Conservation (phyloP, 1,140 invertebrate genomes). For the Aphaenogaster floridana region DNA sequence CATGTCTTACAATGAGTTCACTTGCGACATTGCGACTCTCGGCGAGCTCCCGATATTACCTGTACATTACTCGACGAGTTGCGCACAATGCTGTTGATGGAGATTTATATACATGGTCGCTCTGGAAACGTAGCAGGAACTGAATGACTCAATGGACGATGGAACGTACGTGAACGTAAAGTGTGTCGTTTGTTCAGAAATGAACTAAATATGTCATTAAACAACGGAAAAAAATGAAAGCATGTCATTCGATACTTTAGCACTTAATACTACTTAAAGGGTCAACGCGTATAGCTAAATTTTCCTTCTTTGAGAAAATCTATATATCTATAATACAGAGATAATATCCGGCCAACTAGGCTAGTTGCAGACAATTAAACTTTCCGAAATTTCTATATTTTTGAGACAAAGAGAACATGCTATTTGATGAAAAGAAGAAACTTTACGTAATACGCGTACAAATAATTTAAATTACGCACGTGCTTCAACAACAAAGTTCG, state of each 20-base stretch:
- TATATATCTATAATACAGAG: neutral
- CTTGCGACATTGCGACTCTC: constrained; percentile 43
- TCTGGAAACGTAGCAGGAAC: constrained; percentile 9
- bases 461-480: neutral
- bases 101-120: constrained; percentile 61
- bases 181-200: neutral
- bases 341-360: neutral
- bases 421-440: neutral
- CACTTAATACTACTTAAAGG: neutral
- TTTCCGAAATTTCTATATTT: neutral
- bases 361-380: neutral
- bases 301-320: neutral
- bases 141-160: constrained; percentile 2
- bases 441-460: neutral
- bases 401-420: neutral
- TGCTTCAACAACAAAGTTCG: neutral
- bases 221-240: neutral
- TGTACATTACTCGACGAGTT: constrained; percentile 30
- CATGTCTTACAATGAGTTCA: constrained; percentile 42
- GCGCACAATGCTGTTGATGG: constrained; percentile 51
- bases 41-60: constrained; percentile 22
- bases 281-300: neutral
- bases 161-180: neutral
- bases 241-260: neutral
- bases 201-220: neutral